These are phyloP conservation scores for Cetonia aurata DNA, from an alignment of 2,888 invertebrate genomes.

Conservation along the genomic window DNA sequence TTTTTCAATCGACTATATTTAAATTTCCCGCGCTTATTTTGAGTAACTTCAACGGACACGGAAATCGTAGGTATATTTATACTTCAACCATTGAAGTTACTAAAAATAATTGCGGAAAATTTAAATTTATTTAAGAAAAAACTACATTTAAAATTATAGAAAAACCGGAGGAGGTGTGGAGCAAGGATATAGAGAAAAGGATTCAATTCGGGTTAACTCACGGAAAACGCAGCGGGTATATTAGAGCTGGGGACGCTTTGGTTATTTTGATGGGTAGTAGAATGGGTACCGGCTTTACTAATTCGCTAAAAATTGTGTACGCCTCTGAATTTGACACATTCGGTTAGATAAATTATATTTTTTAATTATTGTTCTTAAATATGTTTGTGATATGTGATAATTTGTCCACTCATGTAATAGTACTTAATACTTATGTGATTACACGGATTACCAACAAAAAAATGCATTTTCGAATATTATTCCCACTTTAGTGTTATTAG, in stretches of 20 bases:
- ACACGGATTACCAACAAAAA: too few species aligned
- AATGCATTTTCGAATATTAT: too few species aligned
- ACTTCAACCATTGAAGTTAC: too few species aligned
- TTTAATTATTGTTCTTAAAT: background rate
- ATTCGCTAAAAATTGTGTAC: conserved; percentile 76
- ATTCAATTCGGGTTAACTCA: conserved; percentile 72
- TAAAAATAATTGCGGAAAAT: too few species aligned
- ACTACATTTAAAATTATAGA: conserved; percentile 39
- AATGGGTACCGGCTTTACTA: conserved; percentile 73
- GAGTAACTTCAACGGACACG: too few species aligned
- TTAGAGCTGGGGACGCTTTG: conserved; percentile 77
- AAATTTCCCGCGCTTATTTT: conserved; percentile 25
- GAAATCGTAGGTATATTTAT: too few species aligned
- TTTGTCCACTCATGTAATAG: too few species aligned
- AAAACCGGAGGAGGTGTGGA: conserved; percentile 62
- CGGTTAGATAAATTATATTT: background rate
- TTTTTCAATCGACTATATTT: too few species aligned
- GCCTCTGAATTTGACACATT: conserved; percentile 57
- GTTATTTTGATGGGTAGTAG: conserved; percentile 80
- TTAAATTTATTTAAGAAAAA: background rate
- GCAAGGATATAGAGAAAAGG: conserved; percentile 72
- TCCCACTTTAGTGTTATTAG: too few species aligned
- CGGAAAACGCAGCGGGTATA: conserved; percentile 74
- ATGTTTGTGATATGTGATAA: too few species aligned
- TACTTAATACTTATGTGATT: too few species aligned